These are phyloP conservation scores for Hofmannophila pseudospretella DNA, from an alignment of 2,888 invertebrate genomes.

Conservation along the genomic window DNA sequence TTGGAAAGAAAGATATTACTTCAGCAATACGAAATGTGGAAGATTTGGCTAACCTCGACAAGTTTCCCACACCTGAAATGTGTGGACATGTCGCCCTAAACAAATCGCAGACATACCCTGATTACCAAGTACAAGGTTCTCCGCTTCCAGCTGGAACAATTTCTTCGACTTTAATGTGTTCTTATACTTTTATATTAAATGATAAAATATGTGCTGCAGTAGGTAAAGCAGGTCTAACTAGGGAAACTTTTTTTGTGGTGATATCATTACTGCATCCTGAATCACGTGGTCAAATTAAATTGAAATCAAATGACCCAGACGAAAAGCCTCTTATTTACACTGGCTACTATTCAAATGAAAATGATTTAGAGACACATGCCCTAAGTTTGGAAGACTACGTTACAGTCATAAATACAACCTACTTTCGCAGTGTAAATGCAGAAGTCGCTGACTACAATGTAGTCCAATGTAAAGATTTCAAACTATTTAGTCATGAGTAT, in stretches of 20 bases:
- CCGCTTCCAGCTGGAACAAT: slow-evolving; percentile 24
- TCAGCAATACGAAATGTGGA: slow-evolving; percentile 22
- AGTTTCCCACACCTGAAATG: slow-evolving; percentile 32
- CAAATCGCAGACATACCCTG: slow-evolving; percentile 33
- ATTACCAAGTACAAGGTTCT: slow-evolving; percentile 32
- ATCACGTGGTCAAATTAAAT: slow-evolving; percentile 36
- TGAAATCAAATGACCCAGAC: slow-evolving; percentile 31
- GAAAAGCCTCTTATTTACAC: slow-evolving; percentile 31
- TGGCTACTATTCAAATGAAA: slow-evolving; percentile 24
- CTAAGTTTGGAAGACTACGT: slow-evolving; percentile 30
- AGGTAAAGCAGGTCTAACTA: slow-evolving; percentile 16
- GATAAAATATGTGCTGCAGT: slow-evolving; percentile 26
- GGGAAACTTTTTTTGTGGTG: slow-evolving; percentile 18
- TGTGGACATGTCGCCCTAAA: slow-evolving; percentile 36
- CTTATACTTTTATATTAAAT: slow-evolving; percentile 20
- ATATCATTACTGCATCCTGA: slow-evolving; percentile 31
- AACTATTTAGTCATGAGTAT: slow-evolving; percentile 30
- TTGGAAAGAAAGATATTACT: slow-evolving; percentile 20
- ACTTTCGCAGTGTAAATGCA: slow-evolving; percentile 27
- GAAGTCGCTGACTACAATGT: slow-evolving; percentile 24
- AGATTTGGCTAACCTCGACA: slow-evolving; percentile 24
- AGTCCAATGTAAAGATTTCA: slow-evolving; percentile 24
- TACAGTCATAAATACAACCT: slow-evolving; percentile 29
- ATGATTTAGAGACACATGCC: slow-evolving; percentile 33
- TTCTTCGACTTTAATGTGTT: slow-evolving; percentile 23